Percentiles rank a stretch among this genome's conserved stretches.
These are phyloP conservation scores for Amphipyra tragopoginis DNA, from an alignment of 2,888 invertebrate species.

Conservation along the genomic window DNA sequence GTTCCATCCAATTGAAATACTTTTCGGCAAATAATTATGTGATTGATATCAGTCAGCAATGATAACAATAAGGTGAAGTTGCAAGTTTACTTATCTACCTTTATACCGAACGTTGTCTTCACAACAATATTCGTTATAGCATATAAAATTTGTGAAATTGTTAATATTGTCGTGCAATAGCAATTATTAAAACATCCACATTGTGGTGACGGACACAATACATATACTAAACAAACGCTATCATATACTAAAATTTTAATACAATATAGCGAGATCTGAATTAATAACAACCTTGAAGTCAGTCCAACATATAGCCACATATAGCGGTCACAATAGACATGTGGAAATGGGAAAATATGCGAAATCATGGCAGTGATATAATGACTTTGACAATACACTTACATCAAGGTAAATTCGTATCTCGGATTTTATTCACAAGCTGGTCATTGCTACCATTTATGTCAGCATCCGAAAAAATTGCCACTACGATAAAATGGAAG, in stretches of 20 bases:
- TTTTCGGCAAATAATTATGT: too few relatives aligned
- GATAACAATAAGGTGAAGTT: too few relatives aligned
- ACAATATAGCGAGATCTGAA: constrained; percentile 2
- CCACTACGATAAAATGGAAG: background rate
- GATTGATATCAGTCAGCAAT: too few relatives aligned
- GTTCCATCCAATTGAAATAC: too few relatives aligned
- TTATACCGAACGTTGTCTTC: too few relatives aligned
- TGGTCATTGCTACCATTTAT: background rate
- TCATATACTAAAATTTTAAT: background rate
- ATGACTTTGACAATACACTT: constrained; percentile 17
- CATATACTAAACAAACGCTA: too few relatives aligned
- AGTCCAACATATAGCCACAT: constrained; percentile 1
- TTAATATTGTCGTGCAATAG: too few relatives aligned
- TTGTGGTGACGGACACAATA: too few relatives aligned
- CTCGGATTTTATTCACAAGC: constrained; percentile 5
- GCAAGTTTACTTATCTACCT: too few relatives aligned
- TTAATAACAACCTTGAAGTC: background rate
- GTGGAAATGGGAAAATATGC: constrained; percentile 1
- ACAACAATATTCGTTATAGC: too few relatives aligned
- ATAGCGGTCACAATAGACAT: constrained; percentile 11
- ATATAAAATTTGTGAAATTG: too few relatives aligned
- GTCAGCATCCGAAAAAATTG: background rate
- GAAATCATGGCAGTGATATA: background rate
- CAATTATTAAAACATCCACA: too few relatives aligned
- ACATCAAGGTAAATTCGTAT: constrained; percentile 1